Evolutionary conservation across 2,888 invertebrate genomes (phyloP), one percentile per base, ranked within the genome.

Genomic region (Stenchaetothrips biformis): DNA sequence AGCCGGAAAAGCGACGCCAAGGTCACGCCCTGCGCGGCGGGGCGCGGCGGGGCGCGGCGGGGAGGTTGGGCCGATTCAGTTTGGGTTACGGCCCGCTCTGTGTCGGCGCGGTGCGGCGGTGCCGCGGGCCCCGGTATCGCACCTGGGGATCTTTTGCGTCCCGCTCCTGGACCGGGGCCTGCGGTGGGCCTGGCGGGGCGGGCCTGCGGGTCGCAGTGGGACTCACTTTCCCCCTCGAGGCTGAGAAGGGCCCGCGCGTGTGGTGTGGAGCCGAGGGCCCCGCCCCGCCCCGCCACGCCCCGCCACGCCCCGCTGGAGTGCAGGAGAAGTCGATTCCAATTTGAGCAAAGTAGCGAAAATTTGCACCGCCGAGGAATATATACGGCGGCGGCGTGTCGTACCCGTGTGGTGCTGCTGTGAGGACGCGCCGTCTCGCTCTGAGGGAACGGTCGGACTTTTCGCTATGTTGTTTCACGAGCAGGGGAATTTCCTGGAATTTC

Each of bases 211-310:
- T n/a, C n/a, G n/a, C n/a, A n/a, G n/a, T n/a, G n/a, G n/a, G n/a
- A 21, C 25, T 74, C 67, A 74, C 67, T 74, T 74, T 74, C 67
- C 67, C 67, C 67, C 67, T 74, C 67, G 67, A 74, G 67, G 67
- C 25, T 8, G 25, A 74, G 67, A 18, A 13, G 53, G 18, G 11
- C 16, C 53, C 53, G 53, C 53, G 4, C 16, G 53, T 13, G 53
- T 13, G 53, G 53, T 18, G 11, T 18, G 53, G 13, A 53, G 13
- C 53, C 16, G 53, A 18, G 13, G 13, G 53, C 16, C 53, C 16
- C 16, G 53, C 16, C 53, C 53, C 53, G 53, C 53, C 16, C 53
- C 53, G 13, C 16, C 3, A 2, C 53, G 53, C 53, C 1, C 53
- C 53, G 53, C 53, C 3, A 2, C 53, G 53, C 53, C 1, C 53